These are phyloP conservation scores for Halichoeres trimaculatus DNA, from an alignment of 2,113 vertebrate genomes.

Conservation along the genomic window DNA sequence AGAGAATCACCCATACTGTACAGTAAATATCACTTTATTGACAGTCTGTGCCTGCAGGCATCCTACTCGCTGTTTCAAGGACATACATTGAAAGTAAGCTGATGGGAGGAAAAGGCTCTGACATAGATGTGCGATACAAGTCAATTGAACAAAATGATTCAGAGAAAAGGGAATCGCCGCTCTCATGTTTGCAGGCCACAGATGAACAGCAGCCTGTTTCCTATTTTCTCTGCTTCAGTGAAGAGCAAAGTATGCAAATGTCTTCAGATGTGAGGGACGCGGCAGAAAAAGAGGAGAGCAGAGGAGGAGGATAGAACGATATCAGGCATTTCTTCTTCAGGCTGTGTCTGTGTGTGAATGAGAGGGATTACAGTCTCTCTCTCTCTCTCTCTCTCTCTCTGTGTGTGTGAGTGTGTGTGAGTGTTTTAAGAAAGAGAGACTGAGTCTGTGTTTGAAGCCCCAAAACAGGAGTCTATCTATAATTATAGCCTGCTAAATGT, in stretches of 20 bases:
- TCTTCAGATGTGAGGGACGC: conserved; percentile 13
- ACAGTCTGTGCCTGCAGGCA: neutral
- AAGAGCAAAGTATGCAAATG: conserved; percentile 24
- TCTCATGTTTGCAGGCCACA: neutral
- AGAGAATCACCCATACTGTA: neutral
- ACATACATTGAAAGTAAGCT: neutral
- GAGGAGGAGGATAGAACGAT: neutral
- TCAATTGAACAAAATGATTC: neutral
- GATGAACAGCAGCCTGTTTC: conserved; percentile 6
- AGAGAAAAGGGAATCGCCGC: neutral
- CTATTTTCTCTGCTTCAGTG: neutral
- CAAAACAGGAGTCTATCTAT: conserved; percentile 13
- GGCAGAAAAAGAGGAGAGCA: neutral
- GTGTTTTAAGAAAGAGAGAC: neutral
- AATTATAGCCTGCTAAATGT: conserved; percentile 42
- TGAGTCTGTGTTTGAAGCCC: no score
- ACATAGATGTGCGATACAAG: neutral
- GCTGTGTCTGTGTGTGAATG: conserved; percentile 23
- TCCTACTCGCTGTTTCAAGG: neutral
- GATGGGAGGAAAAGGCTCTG: neutral
- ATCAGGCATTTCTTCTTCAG: conserved; percentile 13
- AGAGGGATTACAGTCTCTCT: conserved; percentile 16
- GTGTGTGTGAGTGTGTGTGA: neutral
- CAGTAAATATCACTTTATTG: conserved; percentile 23
- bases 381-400: neutral